Evolutionary conservation across 92 coral and sea anemone species (phyloP).

Genomic region (Isaurus tuberculatus): DNA sequence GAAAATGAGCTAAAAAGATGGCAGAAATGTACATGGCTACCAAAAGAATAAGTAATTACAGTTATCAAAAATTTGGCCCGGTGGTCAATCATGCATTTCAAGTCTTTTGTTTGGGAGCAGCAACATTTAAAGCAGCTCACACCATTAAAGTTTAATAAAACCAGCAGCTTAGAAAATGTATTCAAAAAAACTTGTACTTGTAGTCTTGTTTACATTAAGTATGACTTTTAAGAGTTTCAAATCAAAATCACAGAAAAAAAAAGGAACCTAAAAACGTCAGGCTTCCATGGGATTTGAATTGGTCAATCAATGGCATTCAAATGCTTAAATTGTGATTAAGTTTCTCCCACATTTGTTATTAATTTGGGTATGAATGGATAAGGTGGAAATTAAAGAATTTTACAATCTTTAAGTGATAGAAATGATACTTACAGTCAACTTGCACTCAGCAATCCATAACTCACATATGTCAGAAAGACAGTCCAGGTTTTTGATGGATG

Average conservation of each 20-base stretch:
- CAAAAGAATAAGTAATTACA: background rate
- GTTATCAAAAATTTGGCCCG: background rate
- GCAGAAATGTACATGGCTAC: background rate
- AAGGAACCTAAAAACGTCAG: too few species aligned
- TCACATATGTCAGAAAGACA: constrained; percentile 75
- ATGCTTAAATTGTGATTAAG: too few species aligned
- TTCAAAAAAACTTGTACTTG: background rate
- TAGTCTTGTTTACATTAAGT: background rate
- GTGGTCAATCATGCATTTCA: background rate
- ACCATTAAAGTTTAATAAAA: background rate
- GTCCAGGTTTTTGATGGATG: constrained; percentile 74
- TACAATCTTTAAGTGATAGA: background rate
- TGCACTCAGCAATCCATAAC: constrained; percentile 87
- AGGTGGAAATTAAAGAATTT: too few species aligned
- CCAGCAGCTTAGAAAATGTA: background rate
- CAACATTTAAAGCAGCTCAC: background rate
- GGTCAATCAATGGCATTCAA: too few species aligned
- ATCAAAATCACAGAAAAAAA: too few species aligned
- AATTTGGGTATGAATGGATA: too few species aligned
- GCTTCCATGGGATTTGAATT: too few species aligned
- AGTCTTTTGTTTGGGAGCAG: background rate
- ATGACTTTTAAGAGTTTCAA: background rate
- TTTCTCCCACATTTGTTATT: too few species aligned
- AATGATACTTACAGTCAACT: constrained; percentile 65
- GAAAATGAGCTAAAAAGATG: background rate